These are phyloP conservation scores for Heliconius hermathena DNA, from an alignment of 1,140 invertebrate genomes.

Conservation along the genomic window DNA sequence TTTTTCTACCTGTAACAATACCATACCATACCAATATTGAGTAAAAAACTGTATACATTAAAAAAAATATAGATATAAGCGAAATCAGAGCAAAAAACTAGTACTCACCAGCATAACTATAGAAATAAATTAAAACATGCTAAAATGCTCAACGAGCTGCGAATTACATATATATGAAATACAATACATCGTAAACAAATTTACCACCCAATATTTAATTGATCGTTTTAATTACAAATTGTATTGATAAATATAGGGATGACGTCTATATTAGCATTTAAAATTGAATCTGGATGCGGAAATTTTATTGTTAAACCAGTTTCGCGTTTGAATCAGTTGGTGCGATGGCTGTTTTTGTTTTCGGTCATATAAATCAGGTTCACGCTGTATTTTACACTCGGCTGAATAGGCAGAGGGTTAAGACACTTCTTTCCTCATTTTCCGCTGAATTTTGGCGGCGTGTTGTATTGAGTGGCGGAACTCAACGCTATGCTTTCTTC, in stretches of 20 bases:
- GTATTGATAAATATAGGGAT: constrained; percentile 13
- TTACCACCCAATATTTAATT: constrained; percentile 10
- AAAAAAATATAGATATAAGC: not conserved
- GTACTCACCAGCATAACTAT: not conserved
- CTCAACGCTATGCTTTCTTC: no score
- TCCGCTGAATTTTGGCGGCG: no score
- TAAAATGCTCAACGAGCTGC: constrained; percentile 19
- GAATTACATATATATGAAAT: constrained; percentile 12
- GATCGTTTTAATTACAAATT: constrained; percentile 13
- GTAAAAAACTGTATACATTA: no score
- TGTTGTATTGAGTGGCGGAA: no score
- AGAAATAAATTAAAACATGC: not conserved
- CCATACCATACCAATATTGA: no score
- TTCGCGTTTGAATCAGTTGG: not conserved
- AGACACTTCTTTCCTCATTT: no score
- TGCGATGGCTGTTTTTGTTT: no score
- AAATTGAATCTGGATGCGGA: constrained; percentile 8
- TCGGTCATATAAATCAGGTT: no score
- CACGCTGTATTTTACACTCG: no score
- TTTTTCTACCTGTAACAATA: no score
- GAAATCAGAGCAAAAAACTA: no score
- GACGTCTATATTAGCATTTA: constrained; percentile 2
- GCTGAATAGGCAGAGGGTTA: not conserved
- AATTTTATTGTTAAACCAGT: not conserved
- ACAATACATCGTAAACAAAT: constrained; percentile 10